These are phyloP conservation scores for Semotilus atromaculatus DNA, from an alignment of 2,797 vertebrate genomes.

Conservation along the genomic window DNA sequence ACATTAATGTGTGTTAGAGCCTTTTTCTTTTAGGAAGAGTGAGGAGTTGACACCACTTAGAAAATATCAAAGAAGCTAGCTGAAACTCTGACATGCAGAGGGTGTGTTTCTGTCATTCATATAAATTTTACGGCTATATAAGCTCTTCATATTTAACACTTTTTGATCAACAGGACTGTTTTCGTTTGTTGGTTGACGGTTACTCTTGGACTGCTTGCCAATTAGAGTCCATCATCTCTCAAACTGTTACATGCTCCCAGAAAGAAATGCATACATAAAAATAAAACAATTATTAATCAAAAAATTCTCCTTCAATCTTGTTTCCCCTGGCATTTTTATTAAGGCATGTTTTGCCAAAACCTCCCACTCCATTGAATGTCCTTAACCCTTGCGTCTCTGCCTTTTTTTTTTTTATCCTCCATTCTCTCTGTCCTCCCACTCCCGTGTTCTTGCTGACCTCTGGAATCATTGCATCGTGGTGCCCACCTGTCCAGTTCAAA, in stretches of 20 bases:
- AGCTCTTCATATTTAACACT: not conserved
- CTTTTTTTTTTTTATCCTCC: conserved; percentile 2
- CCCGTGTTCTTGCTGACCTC: no score
- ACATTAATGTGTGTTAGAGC: not conserved
- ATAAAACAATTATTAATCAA: conserved; percentile 17
- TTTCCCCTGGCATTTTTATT: conserved; percentile 15
- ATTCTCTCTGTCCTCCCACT: conserved; percentile 19
- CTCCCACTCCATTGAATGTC: conserved; percentile 35
- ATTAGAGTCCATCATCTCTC: conserved; percentile 21
- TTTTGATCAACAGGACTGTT: not conserved
- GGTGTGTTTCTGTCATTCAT: not conserved
- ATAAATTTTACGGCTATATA: not conserved
- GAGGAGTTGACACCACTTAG: not conserved
- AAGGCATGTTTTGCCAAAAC: conserved; percentile 28
- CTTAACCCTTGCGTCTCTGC: conserved; percentile 5
- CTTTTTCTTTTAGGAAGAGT: not conserved
- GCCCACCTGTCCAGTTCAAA: conserved; percentile 29
- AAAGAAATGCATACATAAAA: conserved; percentile 6
- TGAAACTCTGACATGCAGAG: conserved; percentile 8
- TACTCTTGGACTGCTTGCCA: conserved; percentile 1
- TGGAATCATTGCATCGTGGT: not conserved
- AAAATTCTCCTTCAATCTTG: not conserved
- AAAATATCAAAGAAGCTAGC: not conserved
- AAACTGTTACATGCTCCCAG: not conserved
- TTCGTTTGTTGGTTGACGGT: conserved; percentile 5